These are phyloP conservation scores for Thymelicus lineola DNA, from an alignment of 2,888 invertebrate genomes.

Conservation along the genomic window DNA sequence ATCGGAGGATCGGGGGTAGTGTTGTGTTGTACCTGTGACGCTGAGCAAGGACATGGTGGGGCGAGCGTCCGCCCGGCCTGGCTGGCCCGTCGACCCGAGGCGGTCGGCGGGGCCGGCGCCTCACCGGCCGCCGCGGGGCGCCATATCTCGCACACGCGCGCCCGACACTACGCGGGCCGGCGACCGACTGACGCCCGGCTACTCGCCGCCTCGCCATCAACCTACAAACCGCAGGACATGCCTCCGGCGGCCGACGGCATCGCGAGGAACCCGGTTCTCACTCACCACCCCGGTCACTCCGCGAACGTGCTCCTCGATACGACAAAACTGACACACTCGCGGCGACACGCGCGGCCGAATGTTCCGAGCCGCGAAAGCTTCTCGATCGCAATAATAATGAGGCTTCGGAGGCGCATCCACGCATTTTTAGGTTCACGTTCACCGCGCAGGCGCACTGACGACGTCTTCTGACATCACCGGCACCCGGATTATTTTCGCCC, in stretches of 20 bases:
- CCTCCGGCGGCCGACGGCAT: conserved; percentile 50
- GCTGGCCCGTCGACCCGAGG: conserved; percentile 83
- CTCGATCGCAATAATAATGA: conserved; percentile 51
- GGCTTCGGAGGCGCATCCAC: conserved; percentile 56
- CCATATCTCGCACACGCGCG: conserved; percentile 75
- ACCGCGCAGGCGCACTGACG: conserved; percentile 49
- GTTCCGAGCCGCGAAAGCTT: conserved; percentile 49
- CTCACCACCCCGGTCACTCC: conserved; percentile 46
- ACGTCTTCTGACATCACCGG: conserved; percentile 79
- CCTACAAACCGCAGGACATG: conserved; percentile 51
- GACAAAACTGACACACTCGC: conserved; percentile 45
- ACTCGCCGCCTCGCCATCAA: conserved; percentile 57
- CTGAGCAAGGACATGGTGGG: conserved; percentile 85
- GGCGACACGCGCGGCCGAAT: conserved; percentile 41
- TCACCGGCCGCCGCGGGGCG: conserved; percentile 84
- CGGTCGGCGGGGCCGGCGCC: conserved; percentile 84
- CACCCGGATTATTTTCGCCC: conserved; percentile 84
- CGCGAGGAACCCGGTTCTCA: conserved; percentile 41
- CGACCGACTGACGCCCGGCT: conserved; percentile 70
- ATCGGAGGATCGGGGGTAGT: too few relatives aligned
- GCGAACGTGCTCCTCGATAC: conserved; percentile 42
- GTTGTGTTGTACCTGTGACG: conserved; percentile 74
- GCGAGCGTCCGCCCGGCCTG: conserved; percentile 67
- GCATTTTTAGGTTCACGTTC: conserved; percentile 52
- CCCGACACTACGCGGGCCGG: conserved; percentile 79